Percentiles rank a stretch among this genome's conserved stretches.
These are phyloP conservation scores for Rhipidura dahli DNA, from an alignment of 2,113 vertebrate genomes.

Conservation along the genomic window DNA sequence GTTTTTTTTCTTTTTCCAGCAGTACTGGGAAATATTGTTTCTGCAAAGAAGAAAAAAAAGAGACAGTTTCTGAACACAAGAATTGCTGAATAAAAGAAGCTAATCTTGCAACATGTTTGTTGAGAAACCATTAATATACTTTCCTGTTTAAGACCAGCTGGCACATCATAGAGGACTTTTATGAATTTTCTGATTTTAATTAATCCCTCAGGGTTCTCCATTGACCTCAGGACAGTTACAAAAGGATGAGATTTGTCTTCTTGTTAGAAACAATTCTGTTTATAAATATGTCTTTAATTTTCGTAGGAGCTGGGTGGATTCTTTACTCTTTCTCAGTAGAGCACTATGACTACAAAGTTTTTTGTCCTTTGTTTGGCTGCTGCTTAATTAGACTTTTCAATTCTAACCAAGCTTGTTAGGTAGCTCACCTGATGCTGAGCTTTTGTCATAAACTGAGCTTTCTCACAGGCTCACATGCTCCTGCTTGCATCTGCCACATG, in stretches of 20 bases:
- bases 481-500: background rate
- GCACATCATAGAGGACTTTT: conserved; percentile 1
- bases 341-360: background rate
- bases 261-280: conserved; percentile 47
- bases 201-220: conserved; percentile 33
- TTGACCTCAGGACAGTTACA: conserved; percentile 47
- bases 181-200: conserved; percentile 54
- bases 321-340: background rate
- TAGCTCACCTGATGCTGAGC: conserved; percentile 9
- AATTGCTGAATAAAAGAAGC: conserved; percentile 34
- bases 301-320: conserved; percentile 4
- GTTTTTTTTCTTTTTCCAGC: background rate
- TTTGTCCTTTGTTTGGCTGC: background rate
- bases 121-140: conserved; percentile 38
- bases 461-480: background rate
- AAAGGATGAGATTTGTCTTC: conserved; percentile 45
- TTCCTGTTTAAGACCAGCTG: conserved; percentile 48
- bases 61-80: background rate
- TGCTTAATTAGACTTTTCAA: background rate
- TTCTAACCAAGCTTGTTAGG: background rate
- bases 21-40: background rate
- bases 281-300: conserved; percentile 60
- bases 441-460: background rate
- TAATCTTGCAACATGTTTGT: conserved; percentile 39
- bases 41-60: background rate